Base-by-base conservation (phyloP, 1,140 invertebrate species). In the Helicoverpa zea region DNA sequence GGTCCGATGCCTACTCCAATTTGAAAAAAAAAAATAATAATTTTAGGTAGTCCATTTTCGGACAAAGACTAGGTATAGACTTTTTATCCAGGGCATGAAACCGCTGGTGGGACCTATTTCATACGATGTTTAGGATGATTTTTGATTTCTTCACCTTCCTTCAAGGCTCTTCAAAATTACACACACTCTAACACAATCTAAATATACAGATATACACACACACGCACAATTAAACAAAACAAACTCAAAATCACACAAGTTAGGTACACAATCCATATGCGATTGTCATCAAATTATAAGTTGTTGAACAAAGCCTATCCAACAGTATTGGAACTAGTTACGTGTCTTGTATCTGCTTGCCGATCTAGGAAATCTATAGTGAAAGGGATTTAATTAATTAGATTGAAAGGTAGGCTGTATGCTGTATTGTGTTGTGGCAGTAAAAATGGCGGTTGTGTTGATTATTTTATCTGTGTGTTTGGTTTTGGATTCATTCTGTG, bases 231-330 rank as follows among this genome's bases (percentile, higher is more conserved):
- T 43, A 47, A 64, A 64, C 16, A 43, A 63, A 47, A 64, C 30
- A 64, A 64, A 47, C 63, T 64, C 30, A 12, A 7, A 43, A 43
- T 47, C 30, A 43, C 43, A 43, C 16, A 35, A 64, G 14, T 47
- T 16, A 16, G 14, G 13, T 14, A 47, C 9, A 10, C 7, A 5
- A 43, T 64, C 63, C 63, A 35, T 47, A 30, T 35, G 43, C 70
- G 70, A 73, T 73, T 73, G 70, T 73, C 70, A 73, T 73, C 70
- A 73, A 73, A 73, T 73, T 73, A 73, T 73, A 73, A 73, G 52
- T 73, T 73, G 35, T 3, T 9, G 52, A 51, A 73, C 49, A 73
- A 35, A 16, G 29, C 63, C 63, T 64, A 64, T 73, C 14, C 30
- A 10, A 56, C 11, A 52, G 70, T 73, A 73, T 73, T 73, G 70